Conservation (phyloP, 2,888 invertebrate species). For the Pegoplata infirma region DNA sequence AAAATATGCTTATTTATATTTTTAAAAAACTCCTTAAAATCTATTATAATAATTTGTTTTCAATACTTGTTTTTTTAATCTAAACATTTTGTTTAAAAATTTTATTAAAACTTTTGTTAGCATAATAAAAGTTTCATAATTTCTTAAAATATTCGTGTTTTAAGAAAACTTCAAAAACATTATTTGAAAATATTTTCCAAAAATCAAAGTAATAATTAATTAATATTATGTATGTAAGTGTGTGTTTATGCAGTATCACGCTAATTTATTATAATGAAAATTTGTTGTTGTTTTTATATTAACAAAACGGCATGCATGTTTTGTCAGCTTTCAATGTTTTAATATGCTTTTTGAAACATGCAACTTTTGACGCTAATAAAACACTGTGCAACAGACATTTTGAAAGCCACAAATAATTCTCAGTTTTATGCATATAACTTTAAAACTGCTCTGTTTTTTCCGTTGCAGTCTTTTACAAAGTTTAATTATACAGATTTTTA, state of each 20-base stretch:
- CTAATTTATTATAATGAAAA: slow-evolving; percentile 33
- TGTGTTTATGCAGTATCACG: slow-evolving; percentile 4
- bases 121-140: neutral
- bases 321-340: slow-evolving; percentile 36
- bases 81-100: neutral
- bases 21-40: too few relatives aligned
- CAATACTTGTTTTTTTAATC: too few relatives aligned
- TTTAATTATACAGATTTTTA: too few relatives aligned
- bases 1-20: too few relatives aligned
- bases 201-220: slow-evolving; percentile 40
- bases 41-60: too few relatives aligned
- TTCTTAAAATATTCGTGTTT: neutral
- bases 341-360: slow-evolving; percentile 12
- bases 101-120: neutral
- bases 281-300: slow-evolving; percentile 6
- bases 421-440: too few relatives aligned
- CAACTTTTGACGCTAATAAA: slow-evolving; percentile 10
- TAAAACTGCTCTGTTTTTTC: too few relatives aligned
- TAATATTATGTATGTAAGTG: too few relatives aligned
- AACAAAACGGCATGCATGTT: slow-evolving; percentile 31
- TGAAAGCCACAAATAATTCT: too few relatives aligned
- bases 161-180: neutral
- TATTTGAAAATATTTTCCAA: neutral
- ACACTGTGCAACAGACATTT: too few relatives aligned
- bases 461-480: too few relatives aligned